phyloP scores from a whole-genome alignment of 2,113 vertebrate species.

The Zeus faber region DNA sequence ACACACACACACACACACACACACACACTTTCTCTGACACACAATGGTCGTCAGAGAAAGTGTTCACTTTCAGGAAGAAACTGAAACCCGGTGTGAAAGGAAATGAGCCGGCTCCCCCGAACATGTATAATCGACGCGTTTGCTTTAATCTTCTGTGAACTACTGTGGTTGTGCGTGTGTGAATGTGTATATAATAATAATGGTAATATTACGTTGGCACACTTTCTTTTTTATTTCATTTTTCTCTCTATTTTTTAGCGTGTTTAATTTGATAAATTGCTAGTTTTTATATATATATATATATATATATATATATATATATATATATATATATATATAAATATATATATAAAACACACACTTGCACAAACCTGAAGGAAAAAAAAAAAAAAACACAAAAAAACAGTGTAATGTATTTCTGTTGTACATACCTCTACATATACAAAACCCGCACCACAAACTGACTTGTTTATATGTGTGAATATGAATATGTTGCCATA shows the following conservation, averaged over 20 bases:
- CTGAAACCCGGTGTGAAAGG: too few relatives aligned
- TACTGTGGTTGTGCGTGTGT: constrained; percentile 68
- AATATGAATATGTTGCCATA: constrained; percentile 78
- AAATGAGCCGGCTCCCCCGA: constrained; percentile 49
- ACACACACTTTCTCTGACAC: too few relatives aligned
- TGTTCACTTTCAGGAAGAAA: too few relatives aligned
- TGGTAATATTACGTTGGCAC: too few relatives aligned
- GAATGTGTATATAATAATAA: constrained; percentile 36
- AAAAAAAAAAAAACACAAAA: too few relatives aligned
- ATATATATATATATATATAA: constrained; percentile 54
- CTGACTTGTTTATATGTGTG: constrained; percentile 75
- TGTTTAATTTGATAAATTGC: constrained; percentile 66
- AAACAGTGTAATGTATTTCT: constrained; percentile 74
- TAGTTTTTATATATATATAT: constrained; percentile 62
- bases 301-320: constrained; percentile 54
- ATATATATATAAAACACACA: constrained; percentile 68
- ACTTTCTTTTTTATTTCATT: constrained; percentile 27
- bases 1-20: too few relatives aligned
- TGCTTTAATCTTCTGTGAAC: constrained; percentile 77
- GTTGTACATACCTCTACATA: constrained; percentile 76
- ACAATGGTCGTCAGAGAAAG: too few relatives aligned
- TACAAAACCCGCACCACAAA: constrained; percentile 72
- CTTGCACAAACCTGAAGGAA: constrained; percentile 71
- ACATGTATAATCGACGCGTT: constrained; percentile 72
- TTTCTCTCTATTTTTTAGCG: constrained; percentile 59